phyloP scores from a whole-genome alignment of 2,888 invertebrate genomes.

The Nomada ferruginata region DNA sequence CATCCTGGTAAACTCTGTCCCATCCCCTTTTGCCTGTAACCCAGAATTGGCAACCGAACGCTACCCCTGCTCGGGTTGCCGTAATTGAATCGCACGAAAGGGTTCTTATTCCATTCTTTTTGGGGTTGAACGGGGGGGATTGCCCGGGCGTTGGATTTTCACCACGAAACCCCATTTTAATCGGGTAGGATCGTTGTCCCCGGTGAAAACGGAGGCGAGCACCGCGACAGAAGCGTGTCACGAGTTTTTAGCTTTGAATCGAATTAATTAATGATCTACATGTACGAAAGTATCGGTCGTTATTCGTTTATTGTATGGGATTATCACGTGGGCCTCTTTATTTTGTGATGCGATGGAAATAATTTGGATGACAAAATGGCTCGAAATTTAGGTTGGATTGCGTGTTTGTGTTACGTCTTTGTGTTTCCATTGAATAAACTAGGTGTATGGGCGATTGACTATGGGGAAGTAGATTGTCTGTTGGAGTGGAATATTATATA shows the following conservation, averaged over 20 bases:
- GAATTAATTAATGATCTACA: slow-evolving; percentile 33
- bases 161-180: slow-evolving; percentile 40
- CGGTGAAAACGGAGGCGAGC: neutral
- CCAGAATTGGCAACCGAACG: neutral
- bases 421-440: too few species aligned
- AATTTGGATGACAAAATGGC: too few species aligned
- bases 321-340: neutral
- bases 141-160: slow-evolving; percentile 44
- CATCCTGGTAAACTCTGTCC: slow-evolving; percentile 41
- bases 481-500: too few species aligned
- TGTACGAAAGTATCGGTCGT: neutral
- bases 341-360: too few species aligned
- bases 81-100: slow-evolving; percentile 74
- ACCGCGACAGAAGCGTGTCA: neutral
- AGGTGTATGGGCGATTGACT: too few species aligned
- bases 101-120: slow-evolving; percentile 38
- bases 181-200: slow-evolving; percentile 9
- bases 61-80: slow-evolving; percentile 34
- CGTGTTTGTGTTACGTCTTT: too few species aligned
- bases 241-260: neutral
- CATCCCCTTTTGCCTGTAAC: neutral
- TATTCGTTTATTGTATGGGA: neutral
- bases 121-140: slow-evolving; percentile 8
- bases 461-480: too few species aligned
- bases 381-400: too few species aligned